Conservation (phyloP, 2,113 vertebrate species). For the Alces alces region DNA sequence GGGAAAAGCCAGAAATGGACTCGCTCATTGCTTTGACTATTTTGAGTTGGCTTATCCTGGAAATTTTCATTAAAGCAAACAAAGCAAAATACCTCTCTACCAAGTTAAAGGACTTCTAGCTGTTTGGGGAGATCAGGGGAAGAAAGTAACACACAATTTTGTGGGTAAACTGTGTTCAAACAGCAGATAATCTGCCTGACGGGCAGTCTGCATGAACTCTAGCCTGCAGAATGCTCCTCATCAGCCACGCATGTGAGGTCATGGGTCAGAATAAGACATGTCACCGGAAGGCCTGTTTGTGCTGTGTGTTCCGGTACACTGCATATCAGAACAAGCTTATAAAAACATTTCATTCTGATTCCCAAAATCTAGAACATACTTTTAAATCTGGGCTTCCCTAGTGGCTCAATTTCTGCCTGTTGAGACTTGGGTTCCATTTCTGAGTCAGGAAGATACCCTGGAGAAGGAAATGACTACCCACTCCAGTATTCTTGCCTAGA, state of each 20-base stretch:
- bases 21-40: not conserved
- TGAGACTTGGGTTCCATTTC: not conserved
- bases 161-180: not conserved
- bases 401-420: not conserved
- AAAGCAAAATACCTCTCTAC: not conserved
- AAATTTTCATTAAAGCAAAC: conserved; percentile 16
- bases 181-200: not conserved
- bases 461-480: not conserved
- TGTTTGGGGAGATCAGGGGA: not conserved
- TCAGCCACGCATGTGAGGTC: accelerated
- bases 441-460: not conserved
- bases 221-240: not conserved
- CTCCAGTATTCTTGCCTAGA: not conserved
- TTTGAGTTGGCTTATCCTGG: not conserved
- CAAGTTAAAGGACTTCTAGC: not conserved
- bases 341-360: accelerated
- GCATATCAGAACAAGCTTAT: not conserved
- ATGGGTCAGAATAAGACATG: not conserved
- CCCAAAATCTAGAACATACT: not conserved
- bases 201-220: not conserved
- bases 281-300: not conserved
- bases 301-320: not conserved
- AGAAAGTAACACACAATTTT: not conserved
- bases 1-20: not conserved
- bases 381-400: not conserved